phyloP scores from a whole-genome alignment of 2,113 vertebrate species.

The Jacana jacana region DNA sequence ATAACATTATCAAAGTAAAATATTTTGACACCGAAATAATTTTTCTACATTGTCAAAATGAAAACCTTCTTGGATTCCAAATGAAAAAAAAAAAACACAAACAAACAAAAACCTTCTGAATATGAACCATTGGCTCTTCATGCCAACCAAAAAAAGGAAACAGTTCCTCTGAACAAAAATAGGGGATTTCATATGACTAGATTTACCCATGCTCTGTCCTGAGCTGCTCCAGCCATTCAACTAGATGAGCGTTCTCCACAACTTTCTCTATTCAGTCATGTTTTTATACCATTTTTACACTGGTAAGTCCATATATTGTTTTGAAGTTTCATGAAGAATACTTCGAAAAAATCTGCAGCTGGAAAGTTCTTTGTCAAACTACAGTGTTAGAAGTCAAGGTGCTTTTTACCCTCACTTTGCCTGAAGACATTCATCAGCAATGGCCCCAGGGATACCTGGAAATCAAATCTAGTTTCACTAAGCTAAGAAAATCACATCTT shows the following conservation, averaged over 20 bases:
- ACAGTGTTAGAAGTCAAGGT: neutral
- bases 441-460: neutral
- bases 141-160: neutral
- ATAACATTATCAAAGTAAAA: neutral
- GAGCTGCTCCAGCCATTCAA: neutral
- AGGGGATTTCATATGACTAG: neutral
- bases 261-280: neutral
- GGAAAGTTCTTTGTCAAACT: neutral
- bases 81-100: neutral
- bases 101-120: neutral
- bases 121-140: neutral
- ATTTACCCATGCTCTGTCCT: neutral
- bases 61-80: neutral
- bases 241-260: neutral
- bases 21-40: neutral
- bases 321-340: neutral
- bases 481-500: neutral
- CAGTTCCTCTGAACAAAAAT: neutral
- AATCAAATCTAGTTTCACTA: neutral
- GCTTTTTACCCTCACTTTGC: slow-evolving; percentile 1
- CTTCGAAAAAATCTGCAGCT: neutral
- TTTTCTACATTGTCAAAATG: neutral
- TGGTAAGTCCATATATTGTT: neutral
- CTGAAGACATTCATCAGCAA: neutral
- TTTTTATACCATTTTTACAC: neutral